Evolutionary conservation across 2,888 invertebrate genomes (phyloP).

Genomic region (Chloroclysta siterata): DNA sequence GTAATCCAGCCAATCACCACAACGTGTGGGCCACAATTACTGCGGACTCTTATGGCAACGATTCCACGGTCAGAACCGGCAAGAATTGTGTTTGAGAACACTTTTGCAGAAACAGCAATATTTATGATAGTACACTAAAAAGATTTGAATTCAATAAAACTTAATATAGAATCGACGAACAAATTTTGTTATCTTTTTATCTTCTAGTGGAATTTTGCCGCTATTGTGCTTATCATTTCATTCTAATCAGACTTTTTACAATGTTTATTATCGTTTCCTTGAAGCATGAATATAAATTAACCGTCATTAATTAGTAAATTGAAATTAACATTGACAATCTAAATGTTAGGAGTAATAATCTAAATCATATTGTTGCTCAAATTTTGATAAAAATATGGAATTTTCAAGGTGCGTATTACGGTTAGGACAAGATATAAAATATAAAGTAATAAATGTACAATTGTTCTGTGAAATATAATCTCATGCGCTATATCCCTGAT

Average conservation of each 20-base stretch:
- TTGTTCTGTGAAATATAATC: neutral
- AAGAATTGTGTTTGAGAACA: neutral
- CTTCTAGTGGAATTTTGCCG: slow-evolving; percentile 3
- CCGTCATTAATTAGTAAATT: slow-evolving; percentile 3
- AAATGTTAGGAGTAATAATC: neutral
- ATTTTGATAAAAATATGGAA: slow-evolving; percentile 4
- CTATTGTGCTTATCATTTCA: neutral
- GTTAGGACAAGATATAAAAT: neutral
- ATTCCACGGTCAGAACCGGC: neutral
- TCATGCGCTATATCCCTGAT: slow-evolving; percentile 44
- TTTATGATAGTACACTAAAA: neutral
- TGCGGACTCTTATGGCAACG: slow-evolving; percentile 37
- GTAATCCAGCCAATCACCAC: slow-evolving; percentile 51
- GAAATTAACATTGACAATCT: neutral
- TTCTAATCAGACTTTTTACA: slow-evolving; percentile 5
- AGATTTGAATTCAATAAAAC: neutral
- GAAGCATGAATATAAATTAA: neutral
- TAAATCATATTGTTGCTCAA: slow-evolving; percentile 8
- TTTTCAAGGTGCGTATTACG: slow-evolving; percentile 8
- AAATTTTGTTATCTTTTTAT: slow-evolving; percentile 2
- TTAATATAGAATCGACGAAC: neutral
- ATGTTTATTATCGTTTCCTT: slow-evolving; percentile 15
- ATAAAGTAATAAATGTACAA: neutral
- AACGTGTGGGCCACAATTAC: slow-evolving; percentile 44
- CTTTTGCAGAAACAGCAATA: neutral